Evolutionary conservation across 2,888 invertebrate genomes (phyloP), one percentile per base, ranked within the genome.

Genomic region (Agrenia bidenticulata): DNA sequence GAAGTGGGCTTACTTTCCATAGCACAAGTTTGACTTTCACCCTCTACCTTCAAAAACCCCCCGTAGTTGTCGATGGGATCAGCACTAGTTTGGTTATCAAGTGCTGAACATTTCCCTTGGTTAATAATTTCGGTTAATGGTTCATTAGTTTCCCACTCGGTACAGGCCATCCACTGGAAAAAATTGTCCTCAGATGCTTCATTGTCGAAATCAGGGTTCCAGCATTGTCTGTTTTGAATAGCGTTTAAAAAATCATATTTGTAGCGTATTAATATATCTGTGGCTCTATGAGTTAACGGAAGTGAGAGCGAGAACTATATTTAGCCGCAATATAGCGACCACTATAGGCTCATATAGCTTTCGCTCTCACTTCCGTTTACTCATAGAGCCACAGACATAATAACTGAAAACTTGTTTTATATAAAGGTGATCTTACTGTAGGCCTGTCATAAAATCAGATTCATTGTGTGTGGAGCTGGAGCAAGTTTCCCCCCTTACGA

Each of bases 201-300:
- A 21, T 66, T 54, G 7, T 37, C 54, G 23, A 66, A 62, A 27
- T 66, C 62, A 4, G 58, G 49, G 15, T 26, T 27, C 26, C 41
- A 26, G 53, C 65, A 65, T 51, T 61, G 56, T 5, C 65, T 65
- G 32, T n/a, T n/a, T n/a, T n/a, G n/a, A n/a, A n/a, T n/a, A n/a
- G n/a, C n/a, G n/a, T n/a, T n/a, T n/a, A n/a, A n/a, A n/a, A n/a
- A n/a, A n/a, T n/a, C n/a, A n/a, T n/a, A n/a, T n/a, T n/a, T n/a
- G n/a, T n/a, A n/a, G n/a, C n/a, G n/a, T n/a, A n/a, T n/a, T n/a
- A n/a, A n/a, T n/a, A n/a, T n/a, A n/a, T n/a, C n/a, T n/a, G n/a
- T n/a, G n/a, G n/a, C n/a, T n/a, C n/a, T n/a, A n/a, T n/a, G n/a
- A n/a, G n/a, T n/a, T n/a, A n/a, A n/a, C n/a, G n/a, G n/a, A n/a